Conservation (phyloP, 1,140 invertebrate species). For the Dendroctonus ponderosae region DNA sequence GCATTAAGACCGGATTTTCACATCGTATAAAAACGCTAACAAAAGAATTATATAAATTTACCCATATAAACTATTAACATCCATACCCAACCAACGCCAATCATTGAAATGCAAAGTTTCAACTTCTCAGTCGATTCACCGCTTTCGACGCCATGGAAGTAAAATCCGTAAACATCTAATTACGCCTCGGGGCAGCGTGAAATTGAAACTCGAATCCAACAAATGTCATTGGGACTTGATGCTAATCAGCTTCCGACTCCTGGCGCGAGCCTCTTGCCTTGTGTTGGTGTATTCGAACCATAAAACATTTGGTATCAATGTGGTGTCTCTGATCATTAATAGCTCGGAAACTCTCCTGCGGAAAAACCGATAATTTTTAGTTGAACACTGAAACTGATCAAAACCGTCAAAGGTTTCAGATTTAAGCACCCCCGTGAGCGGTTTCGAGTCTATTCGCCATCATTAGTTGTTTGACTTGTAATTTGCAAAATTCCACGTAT, state of each 20-base stretch:
- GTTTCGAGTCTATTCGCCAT: no score
- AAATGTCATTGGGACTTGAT: conserved; percentile 85
- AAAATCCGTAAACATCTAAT: conserved; percentile 41
- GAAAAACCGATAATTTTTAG: conserved; percentile 20
- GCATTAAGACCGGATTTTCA: no score
- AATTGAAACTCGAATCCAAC: conserved; percentile 45
- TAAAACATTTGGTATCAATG: conserved; percentile 87
- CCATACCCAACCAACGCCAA: conserved; percentile 15
- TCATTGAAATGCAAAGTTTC: conserved; percentile 15
- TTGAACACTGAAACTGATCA: neutral
- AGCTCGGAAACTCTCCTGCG: conserved; percentile 84
- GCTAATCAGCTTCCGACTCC: conserved; percentile 79
- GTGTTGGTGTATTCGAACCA: conserved; percentile 95
- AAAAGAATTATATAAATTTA: no score
- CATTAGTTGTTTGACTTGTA: no score
- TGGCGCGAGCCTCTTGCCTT: conserved; percentile 74
- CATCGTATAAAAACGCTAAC: no score
- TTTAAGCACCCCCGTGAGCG: no score
- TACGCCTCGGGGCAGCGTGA: conserved; percentile 38
- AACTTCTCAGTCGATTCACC: conserved; percentile 35
- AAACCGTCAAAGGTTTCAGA: no score
- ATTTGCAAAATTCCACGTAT: no score
- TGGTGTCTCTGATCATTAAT: conserved; percentile 83
- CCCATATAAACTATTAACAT: conserved; percentile 2
- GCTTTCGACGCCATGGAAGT: conserved; percentile 44